Evolutionary conservation across 2,113 vertebrate species (phyloP), one percentile per base, ranked within the genome.

Genomic region (Grus americana): DNA sequence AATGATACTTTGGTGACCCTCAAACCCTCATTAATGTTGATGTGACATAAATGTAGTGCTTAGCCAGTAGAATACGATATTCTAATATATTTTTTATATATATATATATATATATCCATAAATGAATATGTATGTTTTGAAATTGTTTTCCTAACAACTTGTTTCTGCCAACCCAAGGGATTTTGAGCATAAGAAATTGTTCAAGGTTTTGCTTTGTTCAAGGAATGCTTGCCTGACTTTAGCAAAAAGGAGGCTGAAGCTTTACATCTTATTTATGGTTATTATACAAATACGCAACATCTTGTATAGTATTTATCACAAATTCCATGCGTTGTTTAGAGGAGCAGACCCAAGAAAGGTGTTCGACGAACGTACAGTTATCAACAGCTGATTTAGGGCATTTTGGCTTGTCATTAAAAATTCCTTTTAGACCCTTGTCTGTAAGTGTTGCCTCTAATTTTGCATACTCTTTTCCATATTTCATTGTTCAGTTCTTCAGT

Each of bases 91-190:
- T 89, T 76, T 5, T 1, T 65, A 9, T n/a, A 36, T 36, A 36
- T 36, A 36, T 36, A 36, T 80, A 29, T 59, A 29, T 59, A 15
- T 57, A 93, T 95, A 72, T 68, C 29, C 87, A 72, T 94, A 91
- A 87, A 96, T 96, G 65, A 95, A 95, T 94, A 96, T 95, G 90
- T 59, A 96, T 91, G 61, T 10, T 54, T 68, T 54, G 9, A 94
- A 96, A 92, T 68, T 72, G 19, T 85, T 97, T 91, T 92, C 61
- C 57, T 87, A 82, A 91, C 84, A 79, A 61, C 57, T 87, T 91
- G 26, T 24, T 94, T 87, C 73, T 90, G 70, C 66, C 36, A 75
- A 42, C 84, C 61, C 78, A 91, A 79, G 89, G 86, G 87, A 87
- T 95, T 96, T 79, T 89, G 36, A 94, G 34, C 61, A 65, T 36